These are phyloP conservation scores for Merops nubicus DNA, from an alignment of 2,113 vertebrate species.

Conservation along the genomic window DNA sequence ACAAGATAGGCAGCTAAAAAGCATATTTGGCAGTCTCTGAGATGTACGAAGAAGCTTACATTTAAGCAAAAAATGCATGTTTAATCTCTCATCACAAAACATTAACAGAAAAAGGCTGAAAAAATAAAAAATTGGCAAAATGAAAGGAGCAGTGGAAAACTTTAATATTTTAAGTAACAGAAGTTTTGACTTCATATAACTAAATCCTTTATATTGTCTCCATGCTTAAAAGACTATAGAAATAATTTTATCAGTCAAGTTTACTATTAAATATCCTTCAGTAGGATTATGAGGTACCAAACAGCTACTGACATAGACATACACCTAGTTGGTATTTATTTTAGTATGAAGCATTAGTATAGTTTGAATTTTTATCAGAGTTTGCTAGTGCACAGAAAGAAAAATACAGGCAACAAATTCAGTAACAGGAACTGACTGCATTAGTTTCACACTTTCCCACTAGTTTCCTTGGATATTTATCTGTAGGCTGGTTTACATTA, in stretches of 20 bases:
- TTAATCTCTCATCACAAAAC: background rate
- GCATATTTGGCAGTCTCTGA: background rate
- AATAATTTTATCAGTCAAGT: background rate
- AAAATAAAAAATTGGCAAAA: background rate
- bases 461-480: conserved; percentile 39
- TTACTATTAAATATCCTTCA: background rate
- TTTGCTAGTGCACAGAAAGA: background rate
- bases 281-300: background rate
- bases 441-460: conserved; percentile 6
- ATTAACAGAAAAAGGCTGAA: background rate
- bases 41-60: background rate
- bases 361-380: background rate
- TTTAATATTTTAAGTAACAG: background rate
- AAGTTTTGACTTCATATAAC: background rate
- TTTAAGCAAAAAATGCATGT: background rate
- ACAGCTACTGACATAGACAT: background rate
- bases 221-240: background rate
- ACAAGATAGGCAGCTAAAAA: background rate
- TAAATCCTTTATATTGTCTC: background rate
- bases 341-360: background rate
- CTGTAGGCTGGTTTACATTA: background rate
- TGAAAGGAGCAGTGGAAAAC: background rate
- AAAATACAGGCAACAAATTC: background rate
- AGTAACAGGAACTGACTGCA: background rate
- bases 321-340: background rate